Conservation (phyloP, 2,888 invertebrate species). For the Xanthorhoe designata region DNA sequence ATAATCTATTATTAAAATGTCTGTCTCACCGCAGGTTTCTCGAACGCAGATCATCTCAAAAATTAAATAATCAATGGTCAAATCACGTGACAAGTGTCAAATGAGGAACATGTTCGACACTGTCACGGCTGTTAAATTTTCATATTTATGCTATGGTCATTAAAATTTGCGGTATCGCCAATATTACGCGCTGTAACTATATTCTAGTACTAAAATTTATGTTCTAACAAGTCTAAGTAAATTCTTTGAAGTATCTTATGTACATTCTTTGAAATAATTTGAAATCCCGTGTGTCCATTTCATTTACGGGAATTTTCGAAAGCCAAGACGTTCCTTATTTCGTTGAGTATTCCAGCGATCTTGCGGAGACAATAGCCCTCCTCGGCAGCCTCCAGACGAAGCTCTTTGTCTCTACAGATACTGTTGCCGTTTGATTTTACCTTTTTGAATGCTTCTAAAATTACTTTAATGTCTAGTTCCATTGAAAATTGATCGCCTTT, state of each 20-base stretch:
- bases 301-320: slow-evolving; percentile 22
- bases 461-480: slow-evolving; percentile 41
- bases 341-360: slow-evolving; percentile 43
- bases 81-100: too few relatives aligned
- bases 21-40: too few relatives aligned
- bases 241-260: neutral
- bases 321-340: slow-evolving; percentile 48
- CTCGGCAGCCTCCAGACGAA: slow-evolving; percentile 32
- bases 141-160: neutral
- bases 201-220: neutral
- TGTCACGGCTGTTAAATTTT: too few relatives aligned
- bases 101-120: too few relatives aligned
- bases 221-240: neutral
- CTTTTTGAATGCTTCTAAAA: slow-evolving; percentile 43
- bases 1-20: slow-evolving; percentile 1
- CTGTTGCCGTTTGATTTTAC: slow-evolving; percentile 49
- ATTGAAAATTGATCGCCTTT: slow-evolving; percentile 8
- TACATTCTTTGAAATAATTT: neutral
- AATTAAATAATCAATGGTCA: too few relatives aligned
- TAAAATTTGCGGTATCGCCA: neutral
- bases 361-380: slow-evolving; percentile 36
- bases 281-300: slow-evolving; percentile 3
- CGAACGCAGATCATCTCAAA: too few relatives aligned
- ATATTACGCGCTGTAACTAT: neutral
- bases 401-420: slow-evolving; percentile 50